A percentile compares a stretch with the other conserved stretches of the same genome.
Conservation (phyloP, 1,140 invertebrate species). For the Hylyphantes graminicola region DNA sequence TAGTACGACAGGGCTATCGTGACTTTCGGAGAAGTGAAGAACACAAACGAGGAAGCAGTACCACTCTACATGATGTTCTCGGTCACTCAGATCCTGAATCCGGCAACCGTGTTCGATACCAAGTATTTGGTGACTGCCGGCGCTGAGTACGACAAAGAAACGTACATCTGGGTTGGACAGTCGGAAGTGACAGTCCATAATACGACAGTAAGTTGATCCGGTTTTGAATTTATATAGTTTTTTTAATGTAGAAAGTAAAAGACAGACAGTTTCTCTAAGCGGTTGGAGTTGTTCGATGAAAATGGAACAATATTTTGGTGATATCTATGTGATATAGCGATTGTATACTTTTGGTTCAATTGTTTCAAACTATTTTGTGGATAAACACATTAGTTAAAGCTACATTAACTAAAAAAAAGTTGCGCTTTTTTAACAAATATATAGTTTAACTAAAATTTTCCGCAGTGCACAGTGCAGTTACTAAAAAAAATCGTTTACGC, state of each 20-base stretch:
- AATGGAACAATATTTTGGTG: no score
- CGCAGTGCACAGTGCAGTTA: no score
- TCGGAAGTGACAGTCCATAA: conserved; percentile 63
- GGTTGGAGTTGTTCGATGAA: no score
- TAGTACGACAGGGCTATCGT: conserved; percentile 69
- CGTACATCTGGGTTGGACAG: conserved; percentile 70
- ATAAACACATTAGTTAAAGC: no score
- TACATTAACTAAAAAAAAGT: no score
- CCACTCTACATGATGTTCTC: conserved; percentile 65
- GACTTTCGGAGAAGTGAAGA: conserved; percentile 67
- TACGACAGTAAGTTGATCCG: conserved; percentile 18
- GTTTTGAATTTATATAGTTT: background rate
- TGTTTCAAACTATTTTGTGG: no score
- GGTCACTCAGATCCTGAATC: conserved; percentile 66
- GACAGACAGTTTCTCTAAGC: no score
- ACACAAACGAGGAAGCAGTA: conserved; percentile 60
- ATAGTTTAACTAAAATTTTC: no score
- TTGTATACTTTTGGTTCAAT: no score
- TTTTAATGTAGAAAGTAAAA: background rate
- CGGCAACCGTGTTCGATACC: conserved; percentile 57
- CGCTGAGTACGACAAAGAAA: conserved; percentile 68
- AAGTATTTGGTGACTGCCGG: conserved; percentile 69
- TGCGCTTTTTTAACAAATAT: no score
- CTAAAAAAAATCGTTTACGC: no score
- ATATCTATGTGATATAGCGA: no score